phyloP scores from a whole-genome alignment of 2,113 vertebrate species.

The Lophius piscatorius region DNA sequence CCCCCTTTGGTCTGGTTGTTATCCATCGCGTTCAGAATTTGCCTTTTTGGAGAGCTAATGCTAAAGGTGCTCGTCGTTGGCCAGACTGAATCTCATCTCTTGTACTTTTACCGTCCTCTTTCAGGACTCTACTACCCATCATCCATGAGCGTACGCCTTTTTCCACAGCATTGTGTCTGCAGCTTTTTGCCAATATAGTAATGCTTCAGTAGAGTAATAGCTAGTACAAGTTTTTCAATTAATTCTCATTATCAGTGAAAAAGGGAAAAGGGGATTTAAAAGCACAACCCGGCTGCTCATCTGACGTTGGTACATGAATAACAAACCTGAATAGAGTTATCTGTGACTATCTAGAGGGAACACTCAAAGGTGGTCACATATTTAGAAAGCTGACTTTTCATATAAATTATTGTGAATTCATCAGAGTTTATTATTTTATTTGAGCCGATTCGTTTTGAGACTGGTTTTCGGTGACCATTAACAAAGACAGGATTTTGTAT shows the following conservation, averaged over 20 bases:
- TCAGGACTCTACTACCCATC: constrained; percentile 84
- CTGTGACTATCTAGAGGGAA: constrained; percentile 95
- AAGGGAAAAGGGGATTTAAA: constrained; percentile 93
- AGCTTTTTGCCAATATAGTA: constrained; percentile 99
- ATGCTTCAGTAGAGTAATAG: constrained; percentile 98
- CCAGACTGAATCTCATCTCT: constrained; percentile 86
- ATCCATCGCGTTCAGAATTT: constrained; percentile 93
- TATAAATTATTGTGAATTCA: constrained; percentile 97
- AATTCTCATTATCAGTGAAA: constrained; percentile 92
- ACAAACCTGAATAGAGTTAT: constrained; percentile 90
- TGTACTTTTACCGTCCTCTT: constrained; percentile 88
- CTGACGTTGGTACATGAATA: constrained; percentile 93
- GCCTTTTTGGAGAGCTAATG: constrained; percentile 91
- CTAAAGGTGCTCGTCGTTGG: constrained; percentile 90
- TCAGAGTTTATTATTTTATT: constrained; percentile 98
- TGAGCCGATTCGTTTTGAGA: constrained; percentile 89
- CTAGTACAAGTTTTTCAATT: constrained; percentile 95
- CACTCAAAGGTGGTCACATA: constrained; percentile 91
- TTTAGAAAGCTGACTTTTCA: constrained; percentile 98
- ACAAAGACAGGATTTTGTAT: constrained; percentile 99
- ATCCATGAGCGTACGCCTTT: constrained; percentile 90
- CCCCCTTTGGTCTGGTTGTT: constrained; percentile 87
- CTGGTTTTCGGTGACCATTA: constrained; percentile 98
- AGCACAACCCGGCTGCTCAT: constrained; percentile 99
- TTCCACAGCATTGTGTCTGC: constrained; percentile 94